phyloP scores from a whole-genome alignment of 2,888 invertebrate genomes.

The Drosophila dives region DNA sequence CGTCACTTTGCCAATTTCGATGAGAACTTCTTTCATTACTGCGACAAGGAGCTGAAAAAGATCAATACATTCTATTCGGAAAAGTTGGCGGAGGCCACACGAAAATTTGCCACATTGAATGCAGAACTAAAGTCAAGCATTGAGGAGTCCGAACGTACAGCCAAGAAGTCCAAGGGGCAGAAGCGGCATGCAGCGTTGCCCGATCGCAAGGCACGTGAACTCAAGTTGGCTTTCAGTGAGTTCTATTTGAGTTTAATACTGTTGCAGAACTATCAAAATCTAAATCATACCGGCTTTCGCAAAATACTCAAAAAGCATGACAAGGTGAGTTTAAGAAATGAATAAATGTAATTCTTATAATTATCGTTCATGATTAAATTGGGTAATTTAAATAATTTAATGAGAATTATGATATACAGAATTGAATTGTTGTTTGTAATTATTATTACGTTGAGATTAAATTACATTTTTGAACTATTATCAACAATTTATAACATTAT shows the following conservation, averaged over 20 bases:
- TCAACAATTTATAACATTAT: background rate
- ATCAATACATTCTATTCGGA: constrained; percentile 99
- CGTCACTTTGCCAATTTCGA: constrained; percentile 97
- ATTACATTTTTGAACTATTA: background rate
- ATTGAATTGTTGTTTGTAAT: background rate
- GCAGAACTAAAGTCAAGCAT: constrained; percentile 91
- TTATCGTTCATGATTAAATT: background rate
- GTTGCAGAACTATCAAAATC: constrained; percentile 98
- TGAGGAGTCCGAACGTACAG: constrained; percentile 86
- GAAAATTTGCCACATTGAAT: constrained; percentile 95
- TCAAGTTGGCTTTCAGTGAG: constrained; percentile 99
- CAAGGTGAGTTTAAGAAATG: constrained; percentile 89
- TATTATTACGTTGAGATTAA: background rate
- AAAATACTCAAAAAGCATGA: constrained; percentile 99
- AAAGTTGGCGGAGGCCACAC: constrained; percentile 98
- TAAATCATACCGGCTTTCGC: constrained; percentile 99
- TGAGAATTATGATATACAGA: background rate
- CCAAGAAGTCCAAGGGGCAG: constrained; percentile 84
- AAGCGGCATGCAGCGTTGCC: constrained; percentile 87
- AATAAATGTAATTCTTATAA: background rate
- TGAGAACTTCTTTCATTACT: constrained; percentile 97
- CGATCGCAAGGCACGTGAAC: constrained; percentile 93
- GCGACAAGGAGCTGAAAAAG: constrained; percentile 97
- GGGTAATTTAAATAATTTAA: background rate
- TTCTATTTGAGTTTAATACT: constrained; percentile 98